Evolutionary conservation across 2,888 invertebrate species (phyloP).

Genomic region (Scaptomyza cyrtandrae): DNA sequence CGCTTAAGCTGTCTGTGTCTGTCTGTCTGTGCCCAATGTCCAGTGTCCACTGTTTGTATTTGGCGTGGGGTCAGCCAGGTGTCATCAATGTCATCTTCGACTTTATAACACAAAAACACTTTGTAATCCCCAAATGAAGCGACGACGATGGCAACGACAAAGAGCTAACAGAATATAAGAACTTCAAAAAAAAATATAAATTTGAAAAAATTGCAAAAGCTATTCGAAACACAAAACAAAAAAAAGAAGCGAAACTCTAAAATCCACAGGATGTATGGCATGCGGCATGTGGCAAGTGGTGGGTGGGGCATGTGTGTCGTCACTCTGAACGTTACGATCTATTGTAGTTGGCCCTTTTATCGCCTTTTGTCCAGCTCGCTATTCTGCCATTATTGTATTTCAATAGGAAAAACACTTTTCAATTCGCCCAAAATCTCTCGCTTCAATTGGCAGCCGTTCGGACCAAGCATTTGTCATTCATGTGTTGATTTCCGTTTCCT

Average conservation of each 20-base stretch:
- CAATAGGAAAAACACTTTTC: constrained; percentile 38
- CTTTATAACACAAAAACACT: constrained; percentile 81
- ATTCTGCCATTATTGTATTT: constrained; percentile 45
- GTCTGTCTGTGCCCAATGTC: background rate
- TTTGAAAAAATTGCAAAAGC: constrained; percentile 13
- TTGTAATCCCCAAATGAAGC: constrained; percentile 81
- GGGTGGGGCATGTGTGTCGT: constrained; percentile 33
- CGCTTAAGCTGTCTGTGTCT: constrained; percentile 74
- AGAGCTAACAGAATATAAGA: constrained; percentile 12
- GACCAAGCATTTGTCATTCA: constrained; percentile 82
- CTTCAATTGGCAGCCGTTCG: constrained; percentile 56
- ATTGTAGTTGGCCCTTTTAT: constrained; percentile 73
- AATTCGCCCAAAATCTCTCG: constrained; percentile 51
- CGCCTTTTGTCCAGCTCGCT: constrained; percentile 43
- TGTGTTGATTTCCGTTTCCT: constrained; percentile 83
- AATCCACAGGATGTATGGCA: constrained; percentile 33
- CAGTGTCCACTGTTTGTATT: background rate
- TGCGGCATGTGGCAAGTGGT: constrained; percentile 13
- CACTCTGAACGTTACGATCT: constrained; percentile 46
- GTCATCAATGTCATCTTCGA: constrained; percentile 80
- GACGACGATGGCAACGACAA: constrained; percentile 44
- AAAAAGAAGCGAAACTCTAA: constrained; percentile 14
- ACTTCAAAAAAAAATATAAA: too few species aligned
- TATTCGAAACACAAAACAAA: background rate
- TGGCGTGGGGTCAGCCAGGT: constrained; percentile 71